A percentile compares a stretch with the other conserved stretches of the same genome.
These are phyloP conservation scores for Periophthalmodon schlosseri DNA, from an alignment of 2,113 vertebrate species.

Conservation along the genomic window DNA sequence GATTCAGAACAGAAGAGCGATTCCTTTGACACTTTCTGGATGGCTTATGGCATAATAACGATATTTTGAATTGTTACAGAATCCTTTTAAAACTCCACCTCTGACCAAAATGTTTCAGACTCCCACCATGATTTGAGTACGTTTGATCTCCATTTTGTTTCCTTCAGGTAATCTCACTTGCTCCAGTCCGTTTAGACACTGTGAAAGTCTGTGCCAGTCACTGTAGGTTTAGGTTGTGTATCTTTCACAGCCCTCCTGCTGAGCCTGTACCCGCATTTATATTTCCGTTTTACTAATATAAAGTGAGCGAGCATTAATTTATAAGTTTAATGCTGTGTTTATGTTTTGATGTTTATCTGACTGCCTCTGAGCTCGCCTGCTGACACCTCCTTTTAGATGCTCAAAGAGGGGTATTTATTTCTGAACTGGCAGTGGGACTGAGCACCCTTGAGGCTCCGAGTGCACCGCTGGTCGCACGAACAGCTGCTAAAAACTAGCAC, in stretches of 20 bases:
- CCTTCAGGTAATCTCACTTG: too few relatives aligned
- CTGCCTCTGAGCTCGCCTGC: conserved; percentile 55
- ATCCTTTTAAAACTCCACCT: too few relatives aligned
- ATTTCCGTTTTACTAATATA: not conserved
- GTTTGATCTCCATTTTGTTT: too few relatives aligned
- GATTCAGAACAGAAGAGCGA: too few relatives aligned
- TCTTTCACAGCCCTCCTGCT: not conserved
- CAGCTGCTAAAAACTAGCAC: conserved; percentile 65
- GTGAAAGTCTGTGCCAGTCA: not conserved
- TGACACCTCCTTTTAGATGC: conserved; percentile 53
- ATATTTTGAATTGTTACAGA: too few relatives aligned
- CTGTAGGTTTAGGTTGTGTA: not conserved
- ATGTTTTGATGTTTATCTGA: conserved; percentile 61
- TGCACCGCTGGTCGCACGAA: conserved; percentile 56
- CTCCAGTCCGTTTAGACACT: not conserved
- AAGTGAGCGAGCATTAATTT: not conserved
- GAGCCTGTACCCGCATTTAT: not conserved
- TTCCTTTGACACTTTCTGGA: too few relatives aligned
- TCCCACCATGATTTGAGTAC: too few relatives aligned
- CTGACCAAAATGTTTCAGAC: too few relatives aligned
- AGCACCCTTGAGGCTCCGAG: conserved; percentile 65
- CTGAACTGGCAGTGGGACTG: conserved; percentile 61
- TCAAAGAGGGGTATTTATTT: conserved; percentile 66
- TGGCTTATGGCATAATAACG: too few relatives aligned
- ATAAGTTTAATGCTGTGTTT: conserved; percentile 61